Evolutionary conservation across 2,797 vertebrate species (phyloP).

Genomic region (Diceros bicornis): DNA sequence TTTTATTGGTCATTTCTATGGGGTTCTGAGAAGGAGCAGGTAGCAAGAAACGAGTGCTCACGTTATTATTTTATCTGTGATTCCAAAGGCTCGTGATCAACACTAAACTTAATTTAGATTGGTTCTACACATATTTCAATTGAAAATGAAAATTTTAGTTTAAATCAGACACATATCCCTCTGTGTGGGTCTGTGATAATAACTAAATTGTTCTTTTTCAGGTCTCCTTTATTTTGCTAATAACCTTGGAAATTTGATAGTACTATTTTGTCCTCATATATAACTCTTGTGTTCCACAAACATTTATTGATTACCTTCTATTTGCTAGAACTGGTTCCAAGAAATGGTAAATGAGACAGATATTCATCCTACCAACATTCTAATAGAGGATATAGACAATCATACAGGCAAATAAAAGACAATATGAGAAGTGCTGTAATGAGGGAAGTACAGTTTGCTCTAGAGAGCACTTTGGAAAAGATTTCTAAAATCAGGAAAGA

Average conservation of each 20-base stretch:
- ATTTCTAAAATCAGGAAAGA: not conserved
- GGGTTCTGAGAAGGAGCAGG: not conserved
- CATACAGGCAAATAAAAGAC: not conserved
- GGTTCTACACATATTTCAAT: not conserved
- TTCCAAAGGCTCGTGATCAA: not conserved
- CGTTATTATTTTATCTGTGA: not conserved
- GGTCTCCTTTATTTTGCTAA: not conserved
- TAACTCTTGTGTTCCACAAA: not conserved
- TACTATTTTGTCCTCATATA: not conserved
- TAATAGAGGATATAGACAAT: not conserved
- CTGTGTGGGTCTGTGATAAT: not conserved
- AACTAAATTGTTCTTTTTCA: not conserved
- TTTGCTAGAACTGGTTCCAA: not conserved
- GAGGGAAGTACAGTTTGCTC: not conserved
- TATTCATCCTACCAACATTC: not conserved
- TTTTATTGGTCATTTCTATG: not conserved
- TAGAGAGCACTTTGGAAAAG: not conserved
- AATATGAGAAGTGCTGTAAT: not conserved
- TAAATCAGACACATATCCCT: not conserved
- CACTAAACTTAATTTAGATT: not conserved
- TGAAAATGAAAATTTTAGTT: not conserved
- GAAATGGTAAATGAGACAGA: conserved; percentile 1
- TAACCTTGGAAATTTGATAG: not conserved
- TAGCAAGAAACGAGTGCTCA: not conserved
- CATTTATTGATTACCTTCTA: not conserved